Evolutionary conservation across 2,888 invertebrate species (phyloP).

Genomic region (Melieria crassipennis): DNA sequence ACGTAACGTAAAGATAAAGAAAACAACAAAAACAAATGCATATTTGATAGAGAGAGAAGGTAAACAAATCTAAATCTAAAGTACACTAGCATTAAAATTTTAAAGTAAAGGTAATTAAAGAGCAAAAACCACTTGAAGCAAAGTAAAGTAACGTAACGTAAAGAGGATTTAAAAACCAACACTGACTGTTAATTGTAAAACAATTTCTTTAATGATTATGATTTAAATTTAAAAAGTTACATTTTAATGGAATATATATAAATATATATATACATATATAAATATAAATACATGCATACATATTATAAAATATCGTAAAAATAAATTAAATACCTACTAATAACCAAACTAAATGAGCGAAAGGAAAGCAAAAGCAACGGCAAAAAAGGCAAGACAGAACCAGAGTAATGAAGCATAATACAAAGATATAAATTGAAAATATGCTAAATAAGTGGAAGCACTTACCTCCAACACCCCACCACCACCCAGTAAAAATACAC

Average conservation of each 20-base stretch:
- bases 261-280: conserved; percentile 40
- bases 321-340: conserved; percentile 27
- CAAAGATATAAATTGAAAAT: too few relatives aligned
- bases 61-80: conserved; percentile 28
- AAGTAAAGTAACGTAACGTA: conserved; percentile 41
- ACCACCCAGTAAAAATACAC: too few relatives aligned
- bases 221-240: conserved; percentile 48
- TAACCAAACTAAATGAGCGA: neutral
- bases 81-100: conserved; percentile 37
- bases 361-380: too few relatives aligned
- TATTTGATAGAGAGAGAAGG: conserved; percentile 37
- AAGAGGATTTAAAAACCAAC: conserved; percentile 49
- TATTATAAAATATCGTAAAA: conserved; percentile 42
- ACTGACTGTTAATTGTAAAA: conserved; percentile 67
- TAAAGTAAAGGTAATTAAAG: conserved; percentile 44
- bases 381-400: too few relatives aligned
- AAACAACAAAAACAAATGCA: conserved; percentile 24
- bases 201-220: conserved; percentile 60
- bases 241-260: conserved; percentile 47
- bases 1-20: conserved; percentile 40
- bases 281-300: conserved; percentile 42
- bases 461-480: too few relatives aligned
- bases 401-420: too few relatives aligned
- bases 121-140: conserved; percentile 30
- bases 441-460: too few relatives aligned